A percentile compares a stretch with the other conserved stretches of the same genome.
phyloP scores from a whole-genome alignment of 2,113 vertebrate genomes.

The Ondatra zibethicus region DNA sequence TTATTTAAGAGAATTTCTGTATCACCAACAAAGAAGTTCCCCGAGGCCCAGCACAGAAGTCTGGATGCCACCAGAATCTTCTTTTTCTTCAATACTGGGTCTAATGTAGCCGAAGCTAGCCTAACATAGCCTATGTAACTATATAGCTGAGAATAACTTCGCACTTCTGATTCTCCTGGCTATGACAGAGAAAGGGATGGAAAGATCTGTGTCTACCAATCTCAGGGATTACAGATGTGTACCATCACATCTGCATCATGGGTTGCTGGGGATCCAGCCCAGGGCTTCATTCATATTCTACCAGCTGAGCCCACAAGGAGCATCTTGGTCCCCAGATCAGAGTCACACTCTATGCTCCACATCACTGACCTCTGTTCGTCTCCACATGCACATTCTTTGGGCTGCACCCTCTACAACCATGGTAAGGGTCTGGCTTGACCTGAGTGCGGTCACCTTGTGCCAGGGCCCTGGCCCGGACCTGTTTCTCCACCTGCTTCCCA shows the following conservation, averaged over 20 bases:
- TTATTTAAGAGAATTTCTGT: not conserved
- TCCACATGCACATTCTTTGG: not conserved
- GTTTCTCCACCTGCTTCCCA: not conserved
- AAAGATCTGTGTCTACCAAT: not conserved
- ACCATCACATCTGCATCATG: not conserved
- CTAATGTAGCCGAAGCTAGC: not conserved
- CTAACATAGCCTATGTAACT: too few relatives aligned
- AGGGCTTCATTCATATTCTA: not conserved
- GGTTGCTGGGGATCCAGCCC: too few relatives aligned
- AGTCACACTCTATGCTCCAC: not conserved
- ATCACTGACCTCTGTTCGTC: not conserved
- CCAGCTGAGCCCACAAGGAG: not conserved
- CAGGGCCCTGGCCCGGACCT: not conserved
- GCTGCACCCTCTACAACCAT: not conserved
- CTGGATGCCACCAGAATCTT: not conserved
- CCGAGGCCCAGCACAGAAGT: not conserved
- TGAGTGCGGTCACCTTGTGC: not conserved
- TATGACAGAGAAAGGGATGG: not conserved
- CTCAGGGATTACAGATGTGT: too few relatives aligned
- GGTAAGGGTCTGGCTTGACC: not conserved
- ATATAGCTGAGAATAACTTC: not conserved
- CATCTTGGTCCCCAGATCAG: not conserved
- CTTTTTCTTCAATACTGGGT: not conserved
- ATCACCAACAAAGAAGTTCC: not conserved
- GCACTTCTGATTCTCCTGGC: not conserved